These are phyloP conservation scores for Sparus aurata DNA, from an alignment of 2,797 vertebrate species.

Conservation along the genomic window DNA sequence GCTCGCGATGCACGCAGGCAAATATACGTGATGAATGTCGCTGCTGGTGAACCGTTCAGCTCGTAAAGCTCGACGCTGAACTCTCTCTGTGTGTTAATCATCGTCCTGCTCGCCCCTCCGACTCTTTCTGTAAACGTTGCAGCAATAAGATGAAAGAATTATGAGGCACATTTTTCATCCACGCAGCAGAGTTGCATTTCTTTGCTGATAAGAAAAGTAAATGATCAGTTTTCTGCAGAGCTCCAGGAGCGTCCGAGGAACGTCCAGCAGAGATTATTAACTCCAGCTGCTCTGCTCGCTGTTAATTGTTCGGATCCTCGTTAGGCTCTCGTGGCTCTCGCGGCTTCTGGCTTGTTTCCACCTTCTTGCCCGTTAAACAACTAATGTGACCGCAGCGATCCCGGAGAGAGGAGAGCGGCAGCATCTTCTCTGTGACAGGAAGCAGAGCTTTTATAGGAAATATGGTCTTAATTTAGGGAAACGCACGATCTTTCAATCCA, in stretches of 20 bases:
- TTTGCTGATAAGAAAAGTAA: conserved; percentile 2
- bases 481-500: no score
- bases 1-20: background rate
- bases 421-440: background rate
- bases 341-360: background rate
- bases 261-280: background rate
- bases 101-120: background rate
- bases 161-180: background rate
- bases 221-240: background rate
- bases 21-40: conserved; percentile 15
- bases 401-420: background rate
- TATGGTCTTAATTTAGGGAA: conserved; percentile 7
- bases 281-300: background rate
- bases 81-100: background rate
- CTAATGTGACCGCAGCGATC: background rate
- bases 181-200: background rate
- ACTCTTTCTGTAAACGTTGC: conserved; percentile 5
- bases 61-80: conserved; percentile 10
- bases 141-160: background rate
- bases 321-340: background rate
- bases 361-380: background rate
- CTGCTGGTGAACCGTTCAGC: conserved; percentile 3
- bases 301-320: background rate
- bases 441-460: conserved; percentile 7
- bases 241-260: background rate